Conservation (phyloP, 1,140 invertebrate genomes). For the Drosophila hydei region DNA sequence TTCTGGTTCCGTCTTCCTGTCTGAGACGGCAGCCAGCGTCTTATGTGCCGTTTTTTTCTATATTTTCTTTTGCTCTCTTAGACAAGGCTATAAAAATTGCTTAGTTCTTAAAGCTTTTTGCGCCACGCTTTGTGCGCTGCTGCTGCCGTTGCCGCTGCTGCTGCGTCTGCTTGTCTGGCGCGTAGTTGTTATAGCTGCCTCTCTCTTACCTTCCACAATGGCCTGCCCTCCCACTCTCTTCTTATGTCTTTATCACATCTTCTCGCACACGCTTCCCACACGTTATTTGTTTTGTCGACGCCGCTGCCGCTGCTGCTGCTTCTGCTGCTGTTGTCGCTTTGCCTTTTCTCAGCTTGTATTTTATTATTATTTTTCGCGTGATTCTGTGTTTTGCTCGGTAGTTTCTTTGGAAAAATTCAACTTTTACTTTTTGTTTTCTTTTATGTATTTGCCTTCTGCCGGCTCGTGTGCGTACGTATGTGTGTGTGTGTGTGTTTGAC, state of each 20-base stretch:
- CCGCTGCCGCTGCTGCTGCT: conserved; percentile 5
- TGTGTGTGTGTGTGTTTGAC: conserved; percentile 54
- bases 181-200: conserved; percentile 47
- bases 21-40: conserved; percentile 33
- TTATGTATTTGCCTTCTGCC: conserved; percentile 63
- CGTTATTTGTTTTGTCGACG: conserved; percentile 75
- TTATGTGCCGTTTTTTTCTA: conserved; percentile 44
- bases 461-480: conserved; percentile 21
- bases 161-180: conserved; percentile 65
- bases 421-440: conserved; percentile 72
- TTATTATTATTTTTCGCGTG: conserved; percentile 81
- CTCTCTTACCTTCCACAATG: conserved; percentile 13
- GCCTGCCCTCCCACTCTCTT: conserved; percentile 6
- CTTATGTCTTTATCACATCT: conserved; percentile 43
- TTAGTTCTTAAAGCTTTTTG: conserved; percentile 52
- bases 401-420: conserved; percentile 79
- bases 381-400: conserved; percentile 79
- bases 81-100: conserved; percentile 55
- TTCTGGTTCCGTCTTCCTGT: conserved; percentile 47
- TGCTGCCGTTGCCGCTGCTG: conserved; percentile 17
- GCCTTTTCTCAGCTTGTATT: conserved; percentile 64
- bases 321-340: conserved; percentile 24
- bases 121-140: conserved; percentile 45
- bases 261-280: conserved; percentile 51
- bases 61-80: conserved; percentile 49